Evolutionary conservation across 2,888 invertebrate species (phyloP).

Genomic region (Lepidocyrtinus sp.): DNA sequence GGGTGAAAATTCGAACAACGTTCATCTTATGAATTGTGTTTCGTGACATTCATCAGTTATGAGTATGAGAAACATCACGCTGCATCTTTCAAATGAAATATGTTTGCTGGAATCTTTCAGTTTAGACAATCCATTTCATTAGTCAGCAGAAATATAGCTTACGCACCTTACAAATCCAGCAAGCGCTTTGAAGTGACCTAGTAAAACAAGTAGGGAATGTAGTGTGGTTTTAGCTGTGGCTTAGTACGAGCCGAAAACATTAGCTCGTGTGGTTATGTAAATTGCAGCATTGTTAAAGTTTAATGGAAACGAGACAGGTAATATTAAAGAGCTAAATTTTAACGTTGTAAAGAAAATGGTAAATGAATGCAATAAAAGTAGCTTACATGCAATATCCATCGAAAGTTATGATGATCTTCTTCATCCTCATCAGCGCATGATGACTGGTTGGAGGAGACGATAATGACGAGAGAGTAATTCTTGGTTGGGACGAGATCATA

Average conservation of each 20-base stretch:
- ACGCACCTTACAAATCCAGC: no score
- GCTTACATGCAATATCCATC: constrained; percentile 69
- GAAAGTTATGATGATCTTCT: constrained; percentile 67
- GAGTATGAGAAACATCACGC: neutral
- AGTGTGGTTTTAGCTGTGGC: no score
- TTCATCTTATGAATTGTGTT: neutral
- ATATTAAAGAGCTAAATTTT: no score
- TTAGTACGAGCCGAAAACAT: no score
- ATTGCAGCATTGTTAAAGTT: no score
- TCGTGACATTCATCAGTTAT: constrained; percentile 2
- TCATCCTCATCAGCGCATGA: constrained; percentile 67
- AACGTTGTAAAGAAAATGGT: neutral
- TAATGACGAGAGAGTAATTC: constrained; percentile 67
- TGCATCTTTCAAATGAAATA: no score
- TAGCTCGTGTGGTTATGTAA: no score
- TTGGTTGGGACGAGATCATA: constrained; percentile 65
- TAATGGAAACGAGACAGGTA: neutral
- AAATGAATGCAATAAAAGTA: neutral
- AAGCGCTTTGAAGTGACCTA: no score
- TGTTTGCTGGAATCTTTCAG: no score
- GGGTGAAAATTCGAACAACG: neutral
- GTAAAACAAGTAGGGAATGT: no score
- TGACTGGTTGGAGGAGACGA: constrained; percentile 67
- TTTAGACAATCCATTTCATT: no score
- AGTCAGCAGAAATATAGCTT: constrained; percentile 12